A percentile compares a stretch with the other conserved stretches of the same genome.
Conservation (phyloP, 2,888 invertebrate species). For the Trachelus tabidus region DNA sequence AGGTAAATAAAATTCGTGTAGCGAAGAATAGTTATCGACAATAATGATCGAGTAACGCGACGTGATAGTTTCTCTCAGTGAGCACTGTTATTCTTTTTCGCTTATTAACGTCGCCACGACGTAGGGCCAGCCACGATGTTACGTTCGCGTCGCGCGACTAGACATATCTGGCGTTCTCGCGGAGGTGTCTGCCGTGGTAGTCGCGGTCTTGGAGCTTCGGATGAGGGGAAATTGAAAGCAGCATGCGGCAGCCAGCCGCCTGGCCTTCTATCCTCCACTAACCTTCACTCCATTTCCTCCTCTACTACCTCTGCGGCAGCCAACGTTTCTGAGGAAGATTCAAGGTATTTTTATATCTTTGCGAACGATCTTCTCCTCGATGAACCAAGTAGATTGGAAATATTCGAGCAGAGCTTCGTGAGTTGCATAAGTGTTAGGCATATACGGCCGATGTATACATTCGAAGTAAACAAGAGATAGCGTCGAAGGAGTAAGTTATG, state of each 20-base stretch:
- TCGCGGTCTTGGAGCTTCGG: slow-evolving; percentile 22
- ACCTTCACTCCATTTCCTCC: slow-evolving; percentile 21
- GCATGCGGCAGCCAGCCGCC: slow-evolving; percentile 30
- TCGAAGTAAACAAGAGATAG: not conserved
- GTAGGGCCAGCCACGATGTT: not conserved
- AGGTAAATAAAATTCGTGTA: not conserved
- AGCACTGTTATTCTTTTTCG: not conserved
- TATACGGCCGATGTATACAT: not conserved
- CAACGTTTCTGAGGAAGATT: slow-evolving; percentile 23
- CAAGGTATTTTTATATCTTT: slow-evolving; percentile 36
- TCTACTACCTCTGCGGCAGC: slow-evolving; percentile 6
- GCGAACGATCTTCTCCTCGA: slow-evolving; percentile 6
- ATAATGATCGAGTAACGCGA: not conserved
- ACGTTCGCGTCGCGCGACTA: slow-evolving; percentile 18
- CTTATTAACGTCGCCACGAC: not conserved
- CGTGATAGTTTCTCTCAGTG: not conserved
- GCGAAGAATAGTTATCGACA: not conserved
- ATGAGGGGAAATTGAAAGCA: slow-evolving; percentile 31
- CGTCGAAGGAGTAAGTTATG: not conserved
- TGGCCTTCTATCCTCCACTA: slow-evolving; percentile 30
- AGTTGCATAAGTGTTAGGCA: not conserved
- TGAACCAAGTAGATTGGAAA: not conserved
- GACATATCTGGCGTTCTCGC: slow-evolving; percentile 21
- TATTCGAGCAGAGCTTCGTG: not conserved
- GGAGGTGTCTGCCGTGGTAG: slow-evolving; percentile 3